phyloP scores from a whole-genome alignment of 2,797 vertebrate species.

The Acanthurus leucopareius region DNA sequence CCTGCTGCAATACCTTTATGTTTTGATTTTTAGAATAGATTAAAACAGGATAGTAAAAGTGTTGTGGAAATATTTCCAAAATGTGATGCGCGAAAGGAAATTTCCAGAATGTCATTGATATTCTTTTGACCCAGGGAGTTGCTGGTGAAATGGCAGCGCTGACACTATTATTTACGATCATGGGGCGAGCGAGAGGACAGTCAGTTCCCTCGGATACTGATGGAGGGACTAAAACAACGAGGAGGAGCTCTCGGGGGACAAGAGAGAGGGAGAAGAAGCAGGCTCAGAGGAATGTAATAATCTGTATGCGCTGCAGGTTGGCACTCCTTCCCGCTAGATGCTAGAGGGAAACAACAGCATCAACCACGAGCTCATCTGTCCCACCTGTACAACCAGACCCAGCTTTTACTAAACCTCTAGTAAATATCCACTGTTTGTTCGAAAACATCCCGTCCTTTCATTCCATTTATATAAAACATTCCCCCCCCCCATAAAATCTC shows the following conservation, averaged over 20 bases:
- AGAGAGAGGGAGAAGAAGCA: conserved; percentile 40
- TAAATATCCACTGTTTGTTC: conserved; percentile 72
- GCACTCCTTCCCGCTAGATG: conserved; percentile 59
- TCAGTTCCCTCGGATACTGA: conserved; percentile 25
- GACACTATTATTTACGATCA: conserved; percentile 34
- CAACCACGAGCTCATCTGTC: conserved; percentile 36
- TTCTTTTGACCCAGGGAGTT: conserved; percentile 61
- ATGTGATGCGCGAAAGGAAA: neutral
- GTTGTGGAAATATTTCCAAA: conserved; percentile 18
- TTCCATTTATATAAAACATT: conserved; percentile 81
- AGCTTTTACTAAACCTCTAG: conserved; percentile 50
- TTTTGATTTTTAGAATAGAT: neutral
- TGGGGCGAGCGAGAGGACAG: conserved; percentile 9
- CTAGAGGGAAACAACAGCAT: conserved; percentile 60
- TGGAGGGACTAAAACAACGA: conserved; percentile 27
- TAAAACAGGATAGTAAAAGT: neutral
- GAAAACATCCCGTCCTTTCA: conserved; percentile 70
- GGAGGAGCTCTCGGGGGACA: conserved; percentile 48
- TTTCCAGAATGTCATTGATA: neutral
- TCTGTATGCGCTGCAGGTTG: conserved; percentile 43
- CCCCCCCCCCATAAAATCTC: conserved; percentile 79
- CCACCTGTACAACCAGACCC: conserved; percentile 52
- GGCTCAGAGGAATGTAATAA: conserved; percentile 46
- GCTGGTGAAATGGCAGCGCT: conserved; percentile 64
- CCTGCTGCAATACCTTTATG: conserved; percentile 27